Evolutionary conservation across 2,888 invertebrate species (phyloP), one percentile per base, ranked within the genome.

Genomic region (Spialia ferax): DNA sequence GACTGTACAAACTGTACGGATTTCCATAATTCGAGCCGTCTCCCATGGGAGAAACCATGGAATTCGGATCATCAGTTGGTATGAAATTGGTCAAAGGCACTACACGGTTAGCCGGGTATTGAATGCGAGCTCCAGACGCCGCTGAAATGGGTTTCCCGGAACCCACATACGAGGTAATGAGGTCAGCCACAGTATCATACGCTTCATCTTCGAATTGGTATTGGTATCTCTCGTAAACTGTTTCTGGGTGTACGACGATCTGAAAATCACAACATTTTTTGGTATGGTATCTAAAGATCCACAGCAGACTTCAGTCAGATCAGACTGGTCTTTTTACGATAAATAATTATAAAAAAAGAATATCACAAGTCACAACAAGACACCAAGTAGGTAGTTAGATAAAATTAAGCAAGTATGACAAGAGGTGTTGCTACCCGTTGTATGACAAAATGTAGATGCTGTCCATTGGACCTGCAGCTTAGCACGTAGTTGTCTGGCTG

Each of bases 401-500:
- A n/a, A n/a, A n/a, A n/a, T n/a, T n/a, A 29, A 7, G 26, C 4
- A 4, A 26, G 22, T 50, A 22, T 22, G 22, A 29, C 38, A 82
- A 38, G n/a, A 18, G 0, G 8, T 20, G 22, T 13, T 15, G 1
- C 87, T 86, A 97, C 97, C 94, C 97, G 96, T 87, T 98, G 98
- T 77, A 99, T 98, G 75, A 99, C 98, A 85, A 99, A 99, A 88
- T 99, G 99, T 48, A 99, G 93, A 50, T 97, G 95, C 75, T 96
- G 96, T 1, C 95, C 95, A 79, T 97, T 97, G 79, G 97, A 97
- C 63, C 96, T 95, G 79, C 98, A 98, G 61, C 98, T 98, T 67
- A 99, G 95, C n/a, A 99, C 99, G 89, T 96, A 99, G 88, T 99
- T 98, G 64, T 98, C 98, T 0, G 98, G 98, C 79, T 98, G 98